A percentile compares a stretch with the other conserved stretches of the same genome.
These are phyloP conservation scores for Recurvirostra avosetta DNA, from an alignment of 2,113 vertebrate genomes.

Conservation along the genomic window DNA sequence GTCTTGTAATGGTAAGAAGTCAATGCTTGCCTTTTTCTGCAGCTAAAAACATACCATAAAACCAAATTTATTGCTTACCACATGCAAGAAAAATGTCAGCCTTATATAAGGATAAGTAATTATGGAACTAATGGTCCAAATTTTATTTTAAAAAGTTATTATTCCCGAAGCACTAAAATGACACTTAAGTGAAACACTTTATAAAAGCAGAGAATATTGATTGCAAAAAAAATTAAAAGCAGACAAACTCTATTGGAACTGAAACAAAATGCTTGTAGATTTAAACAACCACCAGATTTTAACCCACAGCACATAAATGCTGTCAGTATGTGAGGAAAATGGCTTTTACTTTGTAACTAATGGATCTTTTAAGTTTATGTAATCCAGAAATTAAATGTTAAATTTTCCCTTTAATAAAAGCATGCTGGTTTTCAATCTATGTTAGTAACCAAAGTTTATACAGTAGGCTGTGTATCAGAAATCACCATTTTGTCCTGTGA, in stretches of 20 bases:
- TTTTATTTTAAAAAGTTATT: conserved; percentile 11
- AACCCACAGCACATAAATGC: neutral
- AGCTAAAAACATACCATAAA: neutral
- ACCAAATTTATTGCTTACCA: neutral
- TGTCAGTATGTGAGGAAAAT: neutral
- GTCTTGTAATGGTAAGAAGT: neutral
- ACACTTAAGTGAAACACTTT: neutral
- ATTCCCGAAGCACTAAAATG: neutral
- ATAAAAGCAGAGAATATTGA: neutral
- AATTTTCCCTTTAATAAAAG: neutral
- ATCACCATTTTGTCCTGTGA: conserved; percentile 10
- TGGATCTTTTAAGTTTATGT: neutral
- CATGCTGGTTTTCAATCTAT: neutral
- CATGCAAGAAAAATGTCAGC: neutral
- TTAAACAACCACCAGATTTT: neutral
- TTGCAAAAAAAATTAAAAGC: neutral
- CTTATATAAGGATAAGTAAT: neutral
- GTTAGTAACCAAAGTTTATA: neutral
- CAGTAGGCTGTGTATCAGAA: neutral
- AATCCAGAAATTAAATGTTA: neutral
- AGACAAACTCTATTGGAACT: neutral
- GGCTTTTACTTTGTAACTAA: neutral
- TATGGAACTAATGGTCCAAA: neutral
- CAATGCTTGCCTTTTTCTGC: neutral
- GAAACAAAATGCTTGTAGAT: neutral